These are phyloP conservation scores for Tetrapedia diversipes DNA, from an alignment of 2,888 invertebrate species.

Conservation along the genomic window DNA sequence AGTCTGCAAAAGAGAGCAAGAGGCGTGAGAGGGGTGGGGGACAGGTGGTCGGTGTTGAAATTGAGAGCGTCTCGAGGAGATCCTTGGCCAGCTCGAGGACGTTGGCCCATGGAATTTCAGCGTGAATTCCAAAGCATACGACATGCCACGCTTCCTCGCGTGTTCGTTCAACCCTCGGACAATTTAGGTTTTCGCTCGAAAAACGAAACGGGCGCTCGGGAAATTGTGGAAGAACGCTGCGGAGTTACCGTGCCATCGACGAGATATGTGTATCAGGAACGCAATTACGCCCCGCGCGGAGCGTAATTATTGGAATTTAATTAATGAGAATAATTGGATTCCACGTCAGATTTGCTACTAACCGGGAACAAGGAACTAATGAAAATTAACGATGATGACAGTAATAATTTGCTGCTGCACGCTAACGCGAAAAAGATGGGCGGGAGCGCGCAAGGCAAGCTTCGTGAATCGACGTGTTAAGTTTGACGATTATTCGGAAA, in stretches of 20 bases:
- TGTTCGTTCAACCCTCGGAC: constrained; percentile 1
- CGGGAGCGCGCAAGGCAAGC: not conserved
- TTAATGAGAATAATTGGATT: constrained; percentile 29
- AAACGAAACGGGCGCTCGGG: not conserved
- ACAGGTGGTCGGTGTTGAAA: constrained; percentile 54
- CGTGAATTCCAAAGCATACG: constrained; percentile 54
- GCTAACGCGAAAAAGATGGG: not conserved
- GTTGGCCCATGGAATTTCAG: constrained; percentile 54
- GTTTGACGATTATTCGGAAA: constrained; percentile 15
- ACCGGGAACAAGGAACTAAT: constrained; percentile 13
- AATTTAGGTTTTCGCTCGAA: constrained; percentile 34
- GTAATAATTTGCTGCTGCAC: no score
- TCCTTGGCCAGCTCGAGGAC: constrained; percentile 41
- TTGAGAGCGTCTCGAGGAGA: constrained; percentile 69
- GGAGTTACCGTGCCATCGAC: not conserved
- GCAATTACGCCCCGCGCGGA: constrained; percentile 37
- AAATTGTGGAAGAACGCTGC: constrained; percentile 2
- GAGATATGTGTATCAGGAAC: constrained; percentile 35
- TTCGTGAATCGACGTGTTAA: no score
- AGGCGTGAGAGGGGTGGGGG: no score
- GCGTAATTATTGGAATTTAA: constrained; percentile 54
- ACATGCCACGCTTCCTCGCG: constrained; percentile 21
- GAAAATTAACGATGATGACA: constrained; percentile 12
- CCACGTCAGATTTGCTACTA: constrained; percentile 13
- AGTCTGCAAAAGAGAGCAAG: constrained; percentile 24